A percentile compares a stretch with the other conserved stretches of the same genome.
phyloP scores from a whole-genome alignment of 2,888 invertebrate species.

The Acanthosoma haemorrhoidale region DNA sequence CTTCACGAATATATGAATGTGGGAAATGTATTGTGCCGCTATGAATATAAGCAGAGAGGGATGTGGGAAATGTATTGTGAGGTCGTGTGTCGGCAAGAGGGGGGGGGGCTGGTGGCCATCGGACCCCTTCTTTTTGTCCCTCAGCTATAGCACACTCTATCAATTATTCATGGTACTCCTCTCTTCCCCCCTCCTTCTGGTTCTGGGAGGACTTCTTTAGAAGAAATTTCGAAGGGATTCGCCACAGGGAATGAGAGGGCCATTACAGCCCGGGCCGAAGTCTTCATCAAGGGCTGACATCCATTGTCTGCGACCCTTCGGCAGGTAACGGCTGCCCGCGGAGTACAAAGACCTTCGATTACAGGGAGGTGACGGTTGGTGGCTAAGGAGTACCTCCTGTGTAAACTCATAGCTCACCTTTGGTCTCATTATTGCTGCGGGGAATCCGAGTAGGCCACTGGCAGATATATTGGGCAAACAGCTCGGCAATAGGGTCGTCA shows the following conservation, averaged over 20 bases:
- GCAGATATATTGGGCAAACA: constrained; percentile 9
- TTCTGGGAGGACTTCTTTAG: not conserved
- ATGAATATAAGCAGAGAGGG: constrained; percentile 1
- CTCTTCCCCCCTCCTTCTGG: not conserved
- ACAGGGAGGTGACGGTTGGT: not conserved
- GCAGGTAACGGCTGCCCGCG: too few species aligned
- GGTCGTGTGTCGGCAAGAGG: constrained; percentile 13
- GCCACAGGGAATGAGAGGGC: constrained; percentile 4
- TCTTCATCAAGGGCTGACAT: not conserved
- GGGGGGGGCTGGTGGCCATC: not conserved
- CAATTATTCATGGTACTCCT: constrained; percentile 20
- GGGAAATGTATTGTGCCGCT: constrained; percentile 15
- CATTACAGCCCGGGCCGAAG: not conserved
- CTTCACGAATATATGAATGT: not conserved
- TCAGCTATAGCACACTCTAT: not conserved
- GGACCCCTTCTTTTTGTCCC: not conserved
- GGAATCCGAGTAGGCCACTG: not conserved
- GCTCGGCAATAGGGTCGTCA: not conserved
- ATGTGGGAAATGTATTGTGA: constrained; percentile 23
- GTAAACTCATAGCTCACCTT: not conserved
- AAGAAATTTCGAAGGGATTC: not conserved
- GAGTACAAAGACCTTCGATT: not conserved
- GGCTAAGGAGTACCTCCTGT: not conserved
- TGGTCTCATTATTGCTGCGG: not conserved
- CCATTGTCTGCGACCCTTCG: not conserved